Conservation (phyloP, 2,797 vertebrate genomes). For the Siniperca undulata region DNA sequence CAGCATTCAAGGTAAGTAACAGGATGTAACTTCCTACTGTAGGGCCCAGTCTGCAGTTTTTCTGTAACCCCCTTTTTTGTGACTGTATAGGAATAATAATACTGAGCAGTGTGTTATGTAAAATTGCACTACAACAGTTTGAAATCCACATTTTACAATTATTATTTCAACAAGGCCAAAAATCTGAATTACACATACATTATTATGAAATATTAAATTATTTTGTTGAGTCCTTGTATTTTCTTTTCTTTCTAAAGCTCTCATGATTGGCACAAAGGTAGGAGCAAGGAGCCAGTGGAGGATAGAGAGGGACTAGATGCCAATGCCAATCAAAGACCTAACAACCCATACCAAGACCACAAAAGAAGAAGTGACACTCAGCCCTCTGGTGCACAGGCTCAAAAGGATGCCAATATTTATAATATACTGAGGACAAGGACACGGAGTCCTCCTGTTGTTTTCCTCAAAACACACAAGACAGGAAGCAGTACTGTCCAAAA, state of each 20-base stretch:
- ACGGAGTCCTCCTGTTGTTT: slow-evolving; percentile 43
- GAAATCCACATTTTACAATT: background rate
- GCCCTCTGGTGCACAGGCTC: background rate
- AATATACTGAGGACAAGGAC: slow-evolving; percentile 24
- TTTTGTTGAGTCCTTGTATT: background rate
- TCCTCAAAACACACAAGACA: slow-evolving; percentile 70
- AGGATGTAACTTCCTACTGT: background rate
- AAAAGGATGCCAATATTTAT: background rate
- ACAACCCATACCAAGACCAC: background rate
- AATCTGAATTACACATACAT: background rate
- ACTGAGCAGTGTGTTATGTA: background rate
- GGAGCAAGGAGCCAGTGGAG: slow-evolving; percentile 4
- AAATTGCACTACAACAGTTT: background rate
- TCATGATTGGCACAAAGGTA: slow-evolving; percentile 22
- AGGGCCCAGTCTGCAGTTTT: background rate
- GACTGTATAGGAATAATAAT: background rate
- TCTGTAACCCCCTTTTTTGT: background rate
- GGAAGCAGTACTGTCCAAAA: slow-evolving; percentile 74
- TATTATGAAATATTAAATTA: background rate
- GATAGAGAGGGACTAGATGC: background rate
- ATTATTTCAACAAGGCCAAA: background rate
- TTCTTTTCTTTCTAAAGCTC: background rate
- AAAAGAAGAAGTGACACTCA: slow-evolving; percentile 11
- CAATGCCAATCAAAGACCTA: background rate
- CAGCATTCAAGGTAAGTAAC: slow-evolving; percentile 42